Evolutionary conservation across 2,797 vertebrate species (phyloP), one percentile per base, ranked within the genome.

Genomic region (Mus spretus): DNA sequence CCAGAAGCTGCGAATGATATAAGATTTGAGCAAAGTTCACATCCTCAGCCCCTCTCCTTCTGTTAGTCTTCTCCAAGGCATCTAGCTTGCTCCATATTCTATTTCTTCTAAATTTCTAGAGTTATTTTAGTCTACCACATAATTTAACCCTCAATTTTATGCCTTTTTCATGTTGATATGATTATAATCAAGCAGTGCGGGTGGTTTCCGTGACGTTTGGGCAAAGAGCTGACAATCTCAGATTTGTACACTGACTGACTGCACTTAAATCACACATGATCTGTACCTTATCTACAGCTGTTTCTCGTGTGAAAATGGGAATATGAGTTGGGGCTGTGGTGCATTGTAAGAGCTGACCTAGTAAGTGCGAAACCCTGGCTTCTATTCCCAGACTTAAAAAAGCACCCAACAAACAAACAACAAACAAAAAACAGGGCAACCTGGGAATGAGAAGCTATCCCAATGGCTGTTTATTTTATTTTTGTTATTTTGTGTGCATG

Each of bases 121-220:
- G 85, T 95, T 97, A 65, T 88, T 93, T 96, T 93, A 92, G 82
- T 78, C 44, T 63, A 93, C 95, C 89, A 89, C 92, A 96, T 82
- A 93, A 94, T 96, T 85, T 96, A 94, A 79, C 85, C 85, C 94
- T 95, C 85, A 94, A 90, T 97, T 94, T 82, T 79, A 92, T 91
- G 85, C 26, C 91, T 90, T 95, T 86, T 97, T 94, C 34, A 82
- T 90, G 78, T 78, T 95, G 94, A 85, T 93, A 80, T 96, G 95
- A 86, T 96, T 93, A 82, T 82, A 94, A 89, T 92, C 87, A 59
- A 50, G 13, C 84, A 94, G 74, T 82, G 31, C 40, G 78, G 81
- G n/a, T 63, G 92, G 72, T 95, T 95, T 94, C 89, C n/a, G 19
- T 85, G 88, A 92, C 50, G 61, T 53, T 94, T 95, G 87, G 92